Percentiles rank a stretch among this genome's conserved stretches.
Conservation (phyloP, 2,888 invertebrate genomes). For the Archips xylosteana region DNA sequence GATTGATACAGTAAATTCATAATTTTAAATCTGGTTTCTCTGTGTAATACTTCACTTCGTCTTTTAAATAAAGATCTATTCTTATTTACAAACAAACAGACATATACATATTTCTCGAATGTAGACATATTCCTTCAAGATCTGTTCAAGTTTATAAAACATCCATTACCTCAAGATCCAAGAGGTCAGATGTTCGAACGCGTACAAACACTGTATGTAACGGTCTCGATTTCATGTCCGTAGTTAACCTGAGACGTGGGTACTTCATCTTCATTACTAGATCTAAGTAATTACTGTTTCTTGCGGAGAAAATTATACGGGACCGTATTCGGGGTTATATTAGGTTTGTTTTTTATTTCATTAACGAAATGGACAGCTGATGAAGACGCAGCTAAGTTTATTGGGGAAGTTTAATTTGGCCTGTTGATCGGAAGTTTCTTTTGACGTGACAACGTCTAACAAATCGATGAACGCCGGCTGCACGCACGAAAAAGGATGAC, state of each 20-base stretch:
- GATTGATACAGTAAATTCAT: no score
- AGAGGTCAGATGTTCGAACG: neutral
- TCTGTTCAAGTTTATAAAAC: neutral
- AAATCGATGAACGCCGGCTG: no score
- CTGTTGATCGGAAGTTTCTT: neutral
- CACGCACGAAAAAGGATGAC: no score
- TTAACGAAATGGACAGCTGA: neutral
- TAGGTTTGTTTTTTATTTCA: slow-evolving; percentile 14
- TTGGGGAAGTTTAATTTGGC: neutral
- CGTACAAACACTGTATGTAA: slow-evolving; percentile 6
- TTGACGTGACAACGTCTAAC: no score
- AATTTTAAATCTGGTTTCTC: no score
- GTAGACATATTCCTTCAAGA: neutral
- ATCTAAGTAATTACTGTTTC: slow-evolving; percentile 36
- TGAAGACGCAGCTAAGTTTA: neutral
- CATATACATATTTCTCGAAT: no score
- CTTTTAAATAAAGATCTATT: no score
- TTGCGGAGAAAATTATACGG: slow-evolving; percentile 29
- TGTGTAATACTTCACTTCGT: no score
- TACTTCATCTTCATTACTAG: slow-evolving; percentile 34
- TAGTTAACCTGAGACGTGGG: slow-evolving; percentile 26
- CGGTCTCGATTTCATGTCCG: slow-evolving; percentile 23
- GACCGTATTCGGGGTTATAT: slow-evolving; percentile 14
- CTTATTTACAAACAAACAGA: no score
- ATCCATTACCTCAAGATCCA: neutral